Evolutionary conservation across 2,113 vertebrate genomes (phyloP), one percentile per base, ranked within the genome.

Genomic region (Anguilla rostrata): DNA sequence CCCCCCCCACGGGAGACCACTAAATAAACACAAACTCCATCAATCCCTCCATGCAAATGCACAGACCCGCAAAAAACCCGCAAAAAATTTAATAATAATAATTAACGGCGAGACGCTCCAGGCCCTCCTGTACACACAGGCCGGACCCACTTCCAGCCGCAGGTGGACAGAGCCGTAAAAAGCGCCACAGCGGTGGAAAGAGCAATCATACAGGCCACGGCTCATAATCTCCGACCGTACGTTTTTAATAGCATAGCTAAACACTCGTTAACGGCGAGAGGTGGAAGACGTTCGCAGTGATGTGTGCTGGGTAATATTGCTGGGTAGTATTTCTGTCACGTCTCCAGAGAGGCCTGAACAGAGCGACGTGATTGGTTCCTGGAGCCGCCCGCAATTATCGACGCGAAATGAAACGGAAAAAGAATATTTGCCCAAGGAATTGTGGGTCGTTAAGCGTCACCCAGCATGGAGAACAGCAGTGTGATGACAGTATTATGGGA

Each of bases 141-240:
- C 26, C 78, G 39, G 34, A 46, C 34, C 34, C 39, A 20, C n/a
- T 84, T 75, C 41, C 8, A 82, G 63, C 11, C 75, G 46, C 46
- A 9, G 53, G 29, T 46, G 84, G 82, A 22, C 29, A 5, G 78
- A 39, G 75, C 81, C 41, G 85, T 78, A 84, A 86, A 81, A 83
- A 83, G 49, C 79, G 60, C 63, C 56, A 34, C 49, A 75, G 56
- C 85, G 49, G 66, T 88, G 83, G 87, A 88, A 87, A 87, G 82
- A 84, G 81, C 60, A 87, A 86, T 88, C 78, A 85, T 66, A 53
- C 78, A 56, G 71, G 34, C 34, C 79, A 78, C 22, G 60, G 41
- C 22, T 63, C 66, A 60, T 46, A 49, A 20, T 83, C 14, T 8
- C 63, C 60, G 39, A n/a, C 6, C 16, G 14, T 78, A 43, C 78